A percentile compares a stretch with the other conserved stretches of the same genome.
Conservation (phyloP, 2,113 vertebrate species). For the Rhadina sibilatrix region DNA sequence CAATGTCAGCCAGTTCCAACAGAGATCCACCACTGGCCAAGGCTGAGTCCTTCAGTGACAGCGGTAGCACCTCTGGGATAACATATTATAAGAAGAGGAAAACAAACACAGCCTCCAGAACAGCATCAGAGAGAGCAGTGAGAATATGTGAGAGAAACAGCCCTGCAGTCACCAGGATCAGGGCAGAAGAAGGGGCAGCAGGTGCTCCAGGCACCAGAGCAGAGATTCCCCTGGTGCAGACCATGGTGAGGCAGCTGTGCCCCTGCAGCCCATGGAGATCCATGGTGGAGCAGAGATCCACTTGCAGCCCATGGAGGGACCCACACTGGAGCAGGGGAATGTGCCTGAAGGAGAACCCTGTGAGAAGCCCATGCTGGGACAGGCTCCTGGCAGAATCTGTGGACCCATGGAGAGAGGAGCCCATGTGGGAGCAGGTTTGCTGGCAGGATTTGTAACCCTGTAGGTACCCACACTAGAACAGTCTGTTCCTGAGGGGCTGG, state of each 20-base stretch:
- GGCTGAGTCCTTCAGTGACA: neutral
- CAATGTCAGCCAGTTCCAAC: neutral
- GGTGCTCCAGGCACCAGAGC: neutral
- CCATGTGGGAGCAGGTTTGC: neutral
- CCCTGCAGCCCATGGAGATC: neutral
- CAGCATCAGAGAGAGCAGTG: neutral
- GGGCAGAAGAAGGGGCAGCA: neutral
- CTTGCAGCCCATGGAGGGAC: fast-evolving
- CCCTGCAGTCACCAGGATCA: neutral
- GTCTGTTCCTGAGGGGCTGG: neutral
- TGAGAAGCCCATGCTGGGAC: neutral
- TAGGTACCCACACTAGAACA: neutral
- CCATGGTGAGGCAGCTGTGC: neutral
- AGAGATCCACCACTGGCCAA: neutral
- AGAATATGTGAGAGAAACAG: neutral
- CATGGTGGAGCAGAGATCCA: neutral
- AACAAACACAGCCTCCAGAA: neutral
- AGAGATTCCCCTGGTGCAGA: neutral
- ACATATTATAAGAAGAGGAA: neutral
- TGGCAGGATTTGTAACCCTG: neutral
- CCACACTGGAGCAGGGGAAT: neutral
- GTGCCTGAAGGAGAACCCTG: fast-evolving
- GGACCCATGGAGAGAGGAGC: neutral
- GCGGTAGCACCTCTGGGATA: neutral
- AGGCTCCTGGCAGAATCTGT: neutral